These are phyloP conservation scores for Champsocephalus esox DNA, from an alignment of 2,797 vertebrate species.

Conservation along the genomic window DNA sequence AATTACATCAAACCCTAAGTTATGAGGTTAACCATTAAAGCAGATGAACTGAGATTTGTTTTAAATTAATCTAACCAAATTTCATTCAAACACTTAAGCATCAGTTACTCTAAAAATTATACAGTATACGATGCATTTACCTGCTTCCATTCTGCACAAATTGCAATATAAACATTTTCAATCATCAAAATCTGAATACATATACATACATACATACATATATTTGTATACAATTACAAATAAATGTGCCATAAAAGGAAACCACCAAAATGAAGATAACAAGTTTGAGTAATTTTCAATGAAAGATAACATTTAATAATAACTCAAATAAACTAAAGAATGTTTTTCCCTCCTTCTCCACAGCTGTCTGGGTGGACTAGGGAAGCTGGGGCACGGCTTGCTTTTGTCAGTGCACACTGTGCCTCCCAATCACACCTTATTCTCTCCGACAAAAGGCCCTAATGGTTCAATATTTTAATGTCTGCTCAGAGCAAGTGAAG, in stretches of 20 bases:
- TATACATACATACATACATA: background rate
- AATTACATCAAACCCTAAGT: too few relatives aligned
- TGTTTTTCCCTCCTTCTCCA: slow-evolving; percentile 14
- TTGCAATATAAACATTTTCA: too few relatives aligned
- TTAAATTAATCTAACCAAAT: background rate
- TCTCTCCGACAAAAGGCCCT: slow-evolving; percentile 70
- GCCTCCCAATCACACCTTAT: slow-evolving; percentile 66
- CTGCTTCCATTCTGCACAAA: too few relatives aligned
- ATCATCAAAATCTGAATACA: slow-evolving; percentile 46
- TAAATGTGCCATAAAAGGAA: too few relatives aligned
- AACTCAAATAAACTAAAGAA: too few relatives aligned
- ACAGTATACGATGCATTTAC: background rate
- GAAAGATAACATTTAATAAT: too few relatives aligned
- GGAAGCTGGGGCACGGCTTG: slow-evolving; percentile 27
- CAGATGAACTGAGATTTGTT: background rate
- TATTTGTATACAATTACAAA: too few relatives aligned
- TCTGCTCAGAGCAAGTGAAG: slow-evolving; percentile 49
- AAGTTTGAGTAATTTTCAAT: too few relatives aligned
- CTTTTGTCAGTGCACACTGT: slow-evolving; percentile 2
- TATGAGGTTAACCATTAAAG: too few relatives aligned
- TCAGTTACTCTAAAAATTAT: slow-evolving; percentile 17
- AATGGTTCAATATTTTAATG: slow-evolving; percentile 65
- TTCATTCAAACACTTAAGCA: background rate
- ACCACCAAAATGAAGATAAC: too few relatives aligned
- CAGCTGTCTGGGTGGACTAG: slow-evolving; percentile 38